Base-by-base conservation (phyloP, 2,888 invertebrate species). In the Colostygia pectinataria region DNA sequence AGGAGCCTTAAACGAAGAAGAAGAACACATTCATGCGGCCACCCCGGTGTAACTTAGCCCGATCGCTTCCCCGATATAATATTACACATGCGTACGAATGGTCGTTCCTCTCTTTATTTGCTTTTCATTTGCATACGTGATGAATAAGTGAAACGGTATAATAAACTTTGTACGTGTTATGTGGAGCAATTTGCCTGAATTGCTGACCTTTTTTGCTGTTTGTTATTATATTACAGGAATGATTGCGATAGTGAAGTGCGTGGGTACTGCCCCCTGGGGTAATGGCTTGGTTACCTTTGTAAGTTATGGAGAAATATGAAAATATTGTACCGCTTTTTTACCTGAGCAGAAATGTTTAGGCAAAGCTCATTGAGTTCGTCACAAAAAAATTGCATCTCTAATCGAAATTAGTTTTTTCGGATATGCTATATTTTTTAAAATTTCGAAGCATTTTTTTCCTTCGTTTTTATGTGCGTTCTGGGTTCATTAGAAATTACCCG, bases 121-220 rank as follows among this genome's bases (percentile, higher is more conserved):
- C 71, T 73, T 81, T 77, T 69, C 74, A 81, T 84, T 82, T 80
- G 76, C 80, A 77, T 78, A 69, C 63, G 64, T 75, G 76, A 79
- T 80, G 74, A 79, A 77, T 78, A 72, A 74, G 69, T 72, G 63
- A 70, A 66, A 63, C 60, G 56, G 57, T 63, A 65, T 71, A 71
- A 71, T 75, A 69, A 69, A 69, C 63, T 65, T 63, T 65, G 70
- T 59, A 66, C 65, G 59, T 55, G 59, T 55, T 60, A 56, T 57
- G 57, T 40, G 36, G 41, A 40, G 55, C 59, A 56, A 58, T 61
- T 59, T 56, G 54, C 29, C 32, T 32, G 49, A 58, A 56, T 58
- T 40, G 56, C 58, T 55, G 56, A 55, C 60, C 58, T 56, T 55
- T 60, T 59, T 36, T 31, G 44, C 42, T 41, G 50, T 51, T 46